These are phyloP conservation scores for Petrocephalus schoutedeni DNA, from an alignment of 2,797 vertebrate species.

Conservation along the genomic window DNA sequence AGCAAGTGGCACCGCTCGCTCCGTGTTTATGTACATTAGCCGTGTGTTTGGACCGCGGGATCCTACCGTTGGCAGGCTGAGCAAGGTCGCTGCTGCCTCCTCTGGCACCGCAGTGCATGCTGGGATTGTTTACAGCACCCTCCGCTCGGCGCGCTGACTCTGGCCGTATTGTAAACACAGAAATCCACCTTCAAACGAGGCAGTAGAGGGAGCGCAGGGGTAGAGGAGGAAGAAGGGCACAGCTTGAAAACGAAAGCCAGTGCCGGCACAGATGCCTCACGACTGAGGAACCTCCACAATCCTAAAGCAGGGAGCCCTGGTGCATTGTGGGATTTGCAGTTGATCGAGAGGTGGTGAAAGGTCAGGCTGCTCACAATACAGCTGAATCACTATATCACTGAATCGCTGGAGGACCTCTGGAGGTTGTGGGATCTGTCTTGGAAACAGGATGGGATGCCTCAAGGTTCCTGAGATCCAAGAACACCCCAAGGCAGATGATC, in stretches of 20 bases:
- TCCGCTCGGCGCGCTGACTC: slow-evolving; percentile 58
- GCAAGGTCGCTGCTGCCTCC: slow-evolving; percentile 12
- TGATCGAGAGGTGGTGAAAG: not conserved
- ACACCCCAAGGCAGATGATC: not conserved
- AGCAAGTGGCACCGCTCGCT: not conserved
- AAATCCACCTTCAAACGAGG: slow-evolving; percentile 72
- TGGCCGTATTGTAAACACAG: slow-evolving; percentile 66
- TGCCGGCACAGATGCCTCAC: not conserved
- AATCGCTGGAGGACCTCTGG: not conserved
- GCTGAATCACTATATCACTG: not conserved
- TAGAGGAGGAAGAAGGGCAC: slow-evolving; percentile 20
- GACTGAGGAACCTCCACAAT: not conserved
- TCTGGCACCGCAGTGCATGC: slow-evolving; percentile 31
- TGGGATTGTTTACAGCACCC: slow-evolving; percentile 70
- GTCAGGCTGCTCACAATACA: not conserved
- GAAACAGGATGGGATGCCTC: not conserved
- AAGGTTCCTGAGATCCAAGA: not conserved
- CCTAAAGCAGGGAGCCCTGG: not conserved
- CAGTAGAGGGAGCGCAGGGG: slow-evolving; percentile 51
- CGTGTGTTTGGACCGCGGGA: not conserved
- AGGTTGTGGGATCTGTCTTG: not conserved
- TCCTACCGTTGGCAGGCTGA: slow-evolving; percentile 25
- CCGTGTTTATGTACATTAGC: slow-evolving; percentile 16
- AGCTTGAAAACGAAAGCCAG: not conserved
- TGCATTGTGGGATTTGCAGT: not conserved